phyloP scores from a whole-genome alignment of 2,888 invertebrate species.

The Auanema freiburgensis region DNA sequence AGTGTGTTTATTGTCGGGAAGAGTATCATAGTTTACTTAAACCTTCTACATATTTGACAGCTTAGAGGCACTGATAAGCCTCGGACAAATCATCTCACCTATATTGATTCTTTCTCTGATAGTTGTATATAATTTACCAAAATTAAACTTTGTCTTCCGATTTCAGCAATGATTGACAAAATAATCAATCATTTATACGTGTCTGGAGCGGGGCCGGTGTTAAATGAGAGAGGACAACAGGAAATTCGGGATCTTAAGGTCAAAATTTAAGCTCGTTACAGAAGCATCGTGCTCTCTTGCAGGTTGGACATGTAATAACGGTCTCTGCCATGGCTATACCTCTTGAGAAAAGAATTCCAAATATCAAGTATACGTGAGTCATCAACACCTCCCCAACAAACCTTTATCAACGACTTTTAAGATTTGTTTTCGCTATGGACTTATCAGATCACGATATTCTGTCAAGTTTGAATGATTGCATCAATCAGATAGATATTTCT shows the following conservation, averaged over 20 bases:
- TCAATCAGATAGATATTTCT: conserved; percentile 37
- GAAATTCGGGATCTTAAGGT: conserved; percentile 32
- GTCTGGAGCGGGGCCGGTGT: conserved; percentile 41
- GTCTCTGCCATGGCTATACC: conserved; percentile 40
- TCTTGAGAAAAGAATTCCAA: conserved; percentile 27
- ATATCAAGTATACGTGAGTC: conserved; percentile 31
- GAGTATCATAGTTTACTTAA: too few relatives aligned
- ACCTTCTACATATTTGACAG: too few relatives aligned
- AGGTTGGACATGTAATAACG: conserved; percentile 50
- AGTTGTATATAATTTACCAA: too few relatives aligned
- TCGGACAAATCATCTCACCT: too few relatives aligned
- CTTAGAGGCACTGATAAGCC: too few relatives aligned
- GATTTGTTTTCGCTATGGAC: conserved; percentile 51
- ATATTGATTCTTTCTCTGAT: too few relatives aligned
- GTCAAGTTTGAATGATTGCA: conserved; percentile 33
- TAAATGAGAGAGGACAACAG: conserved; percentile 24
- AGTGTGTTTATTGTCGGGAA: too few relatives aligned
- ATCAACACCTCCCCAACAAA: too few relatives aligned
- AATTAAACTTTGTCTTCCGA: background rate
- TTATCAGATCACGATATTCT: conserved; percentile 46
- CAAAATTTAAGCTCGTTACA: background rate
- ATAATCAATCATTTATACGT: conserved; percentile 42
- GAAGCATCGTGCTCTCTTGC: conserved; percentile 4
- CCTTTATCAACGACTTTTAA: too few relatives aligned
- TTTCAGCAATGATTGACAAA: conserved; percentile 44